Evolutionary conservation across 2,797 vertebrate species (phyloP).

Genomic region (Antrozous pallidus): DNA sequence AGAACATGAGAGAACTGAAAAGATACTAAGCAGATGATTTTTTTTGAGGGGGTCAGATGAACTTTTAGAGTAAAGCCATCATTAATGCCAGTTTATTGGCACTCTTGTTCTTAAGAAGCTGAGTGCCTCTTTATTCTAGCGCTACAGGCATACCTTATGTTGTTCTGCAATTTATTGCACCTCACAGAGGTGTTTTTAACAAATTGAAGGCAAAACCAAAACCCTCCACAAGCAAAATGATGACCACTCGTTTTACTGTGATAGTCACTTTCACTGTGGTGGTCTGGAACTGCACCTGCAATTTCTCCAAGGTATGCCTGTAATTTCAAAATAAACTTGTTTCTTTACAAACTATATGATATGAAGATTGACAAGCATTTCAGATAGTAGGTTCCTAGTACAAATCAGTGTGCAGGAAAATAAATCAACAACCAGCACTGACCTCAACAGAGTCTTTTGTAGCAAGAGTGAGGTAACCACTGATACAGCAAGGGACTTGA

Average conservation of each 20-base stretch:
- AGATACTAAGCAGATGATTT: background rate
- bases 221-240: background rate
- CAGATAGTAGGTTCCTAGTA: slow-evolving; percentile 39
- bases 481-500: background rate
- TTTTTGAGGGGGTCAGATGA: background rate
- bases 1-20: background rate
- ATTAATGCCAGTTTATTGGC: slow-evolving; percentile 16
- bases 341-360: slow-evolving; percentile 45
- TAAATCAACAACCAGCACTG: background rate
- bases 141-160: background rate
- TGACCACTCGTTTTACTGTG: background rate
- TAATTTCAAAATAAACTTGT: slow-evolving; percentile 46
- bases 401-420: background rate
- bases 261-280: background rate
- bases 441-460: background rate
- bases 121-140: background rate
- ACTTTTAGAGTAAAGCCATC: background rate
- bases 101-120: background rate
- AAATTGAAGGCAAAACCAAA: background rate
- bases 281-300: background rate
- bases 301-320: background rate
- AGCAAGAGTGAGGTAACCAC: background rate
- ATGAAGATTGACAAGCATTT: background rate
- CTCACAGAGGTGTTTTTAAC: background rate
- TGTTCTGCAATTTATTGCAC: background rate